Evolutionary conservation across 2,888 invertebrate species (phyloP), one percentile per base, ranked within the genome.

Genomic region (Drosophila histrio): DNA sequence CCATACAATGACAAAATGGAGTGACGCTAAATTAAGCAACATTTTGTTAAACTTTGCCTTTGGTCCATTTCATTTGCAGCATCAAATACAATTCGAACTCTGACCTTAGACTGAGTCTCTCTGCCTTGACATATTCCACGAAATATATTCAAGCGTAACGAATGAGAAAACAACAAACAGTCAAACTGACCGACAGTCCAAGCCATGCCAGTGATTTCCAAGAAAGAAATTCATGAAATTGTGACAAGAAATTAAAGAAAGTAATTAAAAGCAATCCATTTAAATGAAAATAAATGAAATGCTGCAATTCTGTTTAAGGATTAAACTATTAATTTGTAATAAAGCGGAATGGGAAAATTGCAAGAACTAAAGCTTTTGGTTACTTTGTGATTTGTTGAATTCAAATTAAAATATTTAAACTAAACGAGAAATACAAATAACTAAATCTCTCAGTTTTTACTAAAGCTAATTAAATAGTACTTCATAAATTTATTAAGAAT

Each of bases 21-120:
- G 19, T 57, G 49, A 54, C 38, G 43, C 36, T 8, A 44, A 64
- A 39, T 56, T 68, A 58, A 68, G 69, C 57, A 61, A 52, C 9
- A 43, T 53, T 59, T 38, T 30, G 26, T 39, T 36, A 26, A 68
- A 54, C 54, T 67, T 64, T 69, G 32, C 50, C 54, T 67, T 64
- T 69, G 32, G 50, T 58, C 60, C 76, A 63, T 52, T 78, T 79
- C 67, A 74, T 71, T 77, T 71, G 52, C 57, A 41, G 26, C 32
- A 41, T 22, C 32, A 44, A 77, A 64, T 68, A 54, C 68, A 76
- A 73, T 74, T 82, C 74, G 79, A 81, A 82, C 81, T 79, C 69
- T 81, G 85, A 85, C 79, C 82, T 82, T 79, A 82, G 15, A 15
- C 24, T 34, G n/a, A 26, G 39, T 39, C 24, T 22, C 17, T 36